Evolutionary conservation across 2,888 invertebrate genomes (phyloP), one percentile per base, ranked within the genome.

Genomic region (Poecilobothrus nobilitatus): DNA sequence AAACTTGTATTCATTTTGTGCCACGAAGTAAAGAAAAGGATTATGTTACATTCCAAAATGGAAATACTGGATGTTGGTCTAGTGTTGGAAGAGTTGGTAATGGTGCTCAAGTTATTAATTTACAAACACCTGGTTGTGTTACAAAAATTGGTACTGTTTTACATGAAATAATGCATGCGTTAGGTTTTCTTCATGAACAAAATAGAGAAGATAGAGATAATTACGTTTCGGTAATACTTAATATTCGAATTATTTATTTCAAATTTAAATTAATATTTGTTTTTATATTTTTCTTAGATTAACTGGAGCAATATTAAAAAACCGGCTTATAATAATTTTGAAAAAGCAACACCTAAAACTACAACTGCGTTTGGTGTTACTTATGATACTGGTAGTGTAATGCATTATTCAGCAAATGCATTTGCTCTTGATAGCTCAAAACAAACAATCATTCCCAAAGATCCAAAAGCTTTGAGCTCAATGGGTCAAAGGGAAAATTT

Each of bases 151-250:
- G 91, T 10, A 91, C 91, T 0, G 84, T 88, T 0, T 80, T 90
- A 37, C 91, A 91, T 75, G 91, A 91, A 77, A 78, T 91, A 68
- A 86, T 91, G 81, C 91, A 91, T 76, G 89, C 88, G 0, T 75
- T 87, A 10, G 91, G 91, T 0, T 91, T 91, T 78, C 82, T 89
- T 76, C 91, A 91, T 76, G 91, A 91, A 75, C 91, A 91, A 78
- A 91, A 88, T 74, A 84, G 91, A 1, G 85, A 84, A 1, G 91
- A 91, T 75, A 80, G 91, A 5, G 90, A 91, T 75, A 83, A 86
- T 70, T 88, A 83, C 74, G 88, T 88, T 33, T 22, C 68, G 53
- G 53, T 53, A 53, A 53, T 8, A 12, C 37, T 37, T 37, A 37
- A 3, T 37, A 37, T 37, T 7, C 12, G 8, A n/a, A n/a, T n/a